Conservation (phyloP, 1,140 invertebrate species). For the Aphelenchoides besseyi region DNA sequence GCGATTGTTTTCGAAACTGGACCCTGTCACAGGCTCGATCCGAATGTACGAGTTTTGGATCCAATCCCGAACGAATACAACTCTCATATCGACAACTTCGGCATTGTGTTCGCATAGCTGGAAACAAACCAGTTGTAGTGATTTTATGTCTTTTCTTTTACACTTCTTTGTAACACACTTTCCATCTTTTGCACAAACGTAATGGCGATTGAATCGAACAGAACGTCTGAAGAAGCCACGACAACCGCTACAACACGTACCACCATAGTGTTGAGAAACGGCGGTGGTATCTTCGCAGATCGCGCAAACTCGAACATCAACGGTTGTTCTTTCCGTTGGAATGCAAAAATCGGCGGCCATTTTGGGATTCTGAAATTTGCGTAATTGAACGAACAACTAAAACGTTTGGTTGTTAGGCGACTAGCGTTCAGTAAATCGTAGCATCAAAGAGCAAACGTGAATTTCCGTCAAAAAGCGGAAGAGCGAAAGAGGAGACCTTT, state of each 20-base stretch:
- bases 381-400: neutral
- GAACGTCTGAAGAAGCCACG: slow-evolving; percentile 28
- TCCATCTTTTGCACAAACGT: slow-evolving; percentile 24
- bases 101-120: neutral
- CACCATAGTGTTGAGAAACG: neutral
- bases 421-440: no score
- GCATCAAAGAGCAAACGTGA: neutral
- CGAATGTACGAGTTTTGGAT: slow-evolving; percentile 9
- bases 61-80: neutral
- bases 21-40: slow-evolving; percentile 5
- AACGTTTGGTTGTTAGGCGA: neutral
- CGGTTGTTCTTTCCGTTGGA: neutral
- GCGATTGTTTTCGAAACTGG: neutral
- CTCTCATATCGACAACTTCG: slow-evolving; percentile 9
- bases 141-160: no score
- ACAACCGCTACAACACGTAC: slow-evolving; percentile 2
- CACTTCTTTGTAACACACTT: slow-evolving; percentile 25
- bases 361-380: neutral
- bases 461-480: neutral
- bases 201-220: slow-evolving; percentile 23
- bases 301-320: neutral
- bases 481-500: neutral
- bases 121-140: neutral
- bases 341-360: neutral
- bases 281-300: slow-evolving; percentile 1